These are phyloP conservation scores for Tauraco erythrolophus DNA, from an alignment of 2,113 vertebrate genomes.

Conservation along the genomic window DNA sequence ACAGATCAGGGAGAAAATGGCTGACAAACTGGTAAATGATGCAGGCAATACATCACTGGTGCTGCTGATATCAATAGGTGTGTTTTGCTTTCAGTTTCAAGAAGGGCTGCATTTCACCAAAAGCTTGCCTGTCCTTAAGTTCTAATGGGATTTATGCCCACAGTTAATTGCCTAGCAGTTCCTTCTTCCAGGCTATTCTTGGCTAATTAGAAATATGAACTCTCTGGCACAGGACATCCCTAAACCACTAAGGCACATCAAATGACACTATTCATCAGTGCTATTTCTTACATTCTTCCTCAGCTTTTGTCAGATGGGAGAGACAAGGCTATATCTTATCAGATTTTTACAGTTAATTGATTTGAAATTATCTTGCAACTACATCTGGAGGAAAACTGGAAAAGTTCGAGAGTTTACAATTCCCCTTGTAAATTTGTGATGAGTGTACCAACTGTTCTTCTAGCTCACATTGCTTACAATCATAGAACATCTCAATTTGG, in stretches of 20 bases:
- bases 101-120: background rate
- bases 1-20: background rate
- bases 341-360: background rate
- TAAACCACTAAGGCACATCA: background rate
- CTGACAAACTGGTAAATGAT: background rate
- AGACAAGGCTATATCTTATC: background rate
- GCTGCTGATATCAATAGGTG: background rate
- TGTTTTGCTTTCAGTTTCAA: background rate
- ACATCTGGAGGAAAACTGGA: background rate
- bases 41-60: background rate
- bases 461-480: background rate
- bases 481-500: background rate
- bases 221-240: background rate
- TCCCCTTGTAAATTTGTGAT: background rate
- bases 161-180: background rate
- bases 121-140: background rate
- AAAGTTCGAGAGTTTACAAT: background rate
- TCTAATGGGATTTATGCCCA: background rate
- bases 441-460: background rate
- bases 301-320: background rate
- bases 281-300: background rate
- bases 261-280: background rate
- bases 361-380: background rate
- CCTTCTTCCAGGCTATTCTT: background rate
- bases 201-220: constrained; percentile 1